A percentile compares a stretch with the other conserved stretches of the same genome.
Conservation (phyloP, 1,140 invertebrate genomes). For the Musca vetustissima region DNA sequence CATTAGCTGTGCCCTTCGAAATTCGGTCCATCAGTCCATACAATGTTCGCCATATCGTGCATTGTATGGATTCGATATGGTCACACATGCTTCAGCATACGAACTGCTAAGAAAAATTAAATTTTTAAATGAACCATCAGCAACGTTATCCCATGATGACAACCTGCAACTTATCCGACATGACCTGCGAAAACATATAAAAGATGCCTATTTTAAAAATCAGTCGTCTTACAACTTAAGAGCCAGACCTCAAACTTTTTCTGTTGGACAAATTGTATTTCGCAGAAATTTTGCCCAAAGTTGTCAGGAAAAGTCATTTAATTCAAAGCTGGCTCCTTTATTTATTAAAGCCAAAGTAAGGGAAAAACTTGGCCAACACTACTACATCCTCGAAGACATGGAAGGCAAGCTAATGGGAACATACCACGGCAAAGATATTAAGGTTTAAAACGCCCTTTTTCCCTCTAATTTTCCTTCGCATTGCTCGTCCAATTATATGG, state of each 20-base stretch:
- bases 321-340: too few relatives aligned
- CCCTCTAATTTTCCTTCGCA: neutral
- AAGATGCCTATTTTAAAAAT: neutral
- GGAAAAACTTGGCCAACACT: neutral
- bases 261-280: too few relatives aligned
- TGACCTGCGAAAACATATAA: neutral
- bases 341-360: neutral
- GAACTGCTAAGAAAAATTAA: constrained; percentile 8
- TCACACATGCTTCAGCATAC: constrained; percentile 17
- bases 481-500: too few relatives aligned
- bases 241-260: neutral
- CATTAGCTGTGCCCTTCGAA: constrained; percentile 11
- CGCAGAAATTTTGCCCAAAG: neutral
- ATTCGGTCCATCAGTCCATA: neutral
- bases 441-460: neutral
- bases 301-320: neutral
- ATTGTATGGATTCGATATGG: constrained; percentile 19
- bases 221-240: neutral
- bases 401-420: neutral
- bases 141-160: neutral
- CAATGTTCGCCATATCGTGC: neutral
- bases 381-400: too few relatives aligned
- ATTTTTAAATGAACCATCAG: neutral
- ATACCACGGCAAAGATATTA: neutral
- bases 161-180: neutral